Evolutionary conservation across 2,888 invertebrate genomes (phyloP).

Genomic region (Callyntrura guangdongensis): DNA sequence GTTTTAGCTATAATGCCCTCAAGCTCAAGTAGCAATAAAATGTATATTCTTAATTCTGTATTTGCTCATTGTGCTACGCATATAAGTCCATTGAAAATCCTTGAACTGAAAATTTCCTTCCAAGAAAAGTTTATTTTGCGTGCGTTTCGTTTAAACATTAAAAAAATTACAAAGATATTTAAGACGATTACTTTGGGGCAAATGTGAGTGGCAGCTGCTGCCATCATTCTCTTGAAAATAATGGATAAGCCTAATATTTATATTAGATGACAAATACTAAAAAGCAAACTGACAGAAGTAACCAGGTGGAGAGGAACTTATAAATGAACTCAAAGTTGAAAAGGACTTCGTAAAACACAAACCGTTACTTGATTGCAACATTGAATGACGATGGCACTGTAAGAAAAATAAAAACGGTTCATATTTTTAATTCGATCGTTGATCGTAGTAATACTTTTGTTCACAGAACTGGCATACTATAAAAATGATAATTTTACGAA

Average conservation of each 20-base stretch:
- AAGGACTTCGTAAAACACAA: background rate
- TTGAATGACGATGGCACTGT: too few relatives aligned
- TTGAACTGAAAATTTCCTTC: background rate
- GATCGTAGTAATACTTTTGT: too few relatives aligned
- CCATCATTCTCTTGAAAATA: constrained; percentile 13
- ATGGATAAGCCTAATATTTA: background rate
- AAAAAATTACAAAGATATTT: background rate
- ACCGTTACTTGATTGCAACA: too few relatives aligned
- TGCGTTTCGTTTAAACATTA: background rate
- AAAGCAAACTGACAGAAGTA: background rate
- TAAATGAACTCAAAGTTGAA: background rate
- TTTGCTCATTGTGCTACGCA: background rate
- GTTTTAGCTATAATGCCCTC: background rate
- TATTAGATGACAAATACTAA: background rate
- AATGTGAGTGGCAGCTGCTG: constrained; percentile 14
- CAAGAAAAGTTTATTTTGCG: background rate
- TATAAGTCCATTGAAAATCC: background rate
- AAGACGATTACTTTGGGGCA: constrained; percentile 6
- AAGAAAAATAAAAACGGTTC: too few relatives aligned
- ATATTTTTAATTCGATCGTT: too few relatives aligned
- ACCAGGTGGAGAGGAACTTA: background rate
- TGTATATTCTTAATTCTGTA: background rate
- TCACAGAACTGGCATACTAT: too few relatives aligned
- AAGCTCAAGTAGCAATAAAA: background rate
- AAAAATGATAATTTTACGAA: too few relatives aligned